Evolutionary conservation across 2,888 invertebrate species (phyloP).

Genomic region (Tetragnatha montana): DNA sequence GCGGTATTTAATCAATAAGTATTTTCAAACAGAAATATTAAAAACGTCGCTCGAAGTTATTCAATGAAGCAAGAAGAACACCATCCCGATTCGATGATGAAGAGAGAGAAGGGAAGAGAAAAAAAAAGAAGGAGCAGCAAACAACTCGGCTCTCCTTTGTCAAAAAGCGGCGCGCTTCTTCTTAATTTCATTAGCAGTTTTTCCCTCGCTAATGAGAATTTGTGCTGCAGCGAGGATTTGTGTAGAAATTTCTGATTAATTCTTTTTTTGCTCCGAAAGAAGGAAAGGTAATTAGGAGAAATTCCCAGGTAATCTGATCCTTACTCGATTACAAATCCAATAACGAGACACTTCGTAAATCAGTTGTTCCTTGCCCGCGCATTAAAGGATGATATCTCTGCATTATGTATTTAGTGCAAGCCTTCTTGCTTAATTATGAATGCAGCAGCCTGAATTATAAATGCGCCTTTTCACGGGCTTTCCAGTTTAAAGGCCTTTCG

Average conservation of each 20-base stretch:
- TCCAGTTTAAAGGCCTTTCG: slow-evolving; percentile 68
- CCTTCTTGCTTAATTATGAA: slow-evolving; percentile 71
- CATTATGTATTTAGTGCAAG: slow-evolving; percentile 71
- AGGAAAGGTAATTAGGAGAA: slow-evolving; percentile 68
- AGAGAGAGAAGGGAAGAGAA: too few species aligned
- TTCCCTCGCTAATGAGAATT: slow-evolving; percentile 67
- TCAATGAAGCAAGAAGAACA: too few species aligned
- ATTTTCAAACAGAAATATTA: too few species aligned
- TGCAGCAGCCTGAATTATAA: slow-evolving; percentile 67
- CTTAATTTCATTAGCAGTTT: slow-evolving; percentile 68
- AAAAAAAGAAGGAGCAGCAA: too few species aligned
- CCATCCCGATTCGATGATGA: too few species aligned
- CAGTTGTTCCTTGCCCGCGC: slow-evolving; percentile 71
- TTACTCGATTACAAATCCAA: slow-evolving; percentile 72
- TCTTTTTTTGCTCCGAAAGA: slow-evolving; percentile 61
- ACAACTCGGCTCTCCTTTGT: too few species aligned
- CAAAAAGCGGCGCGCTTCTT: slow-evolving; percentile 13
- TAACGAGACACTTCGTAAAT: slow-evolving; percentile 71
- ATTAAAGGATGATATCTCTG: slow-evolving; percentile 71
- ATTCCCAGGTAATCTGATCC: slow-evolving; percentile 70
- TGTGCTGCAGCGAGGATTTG: slow-evolving; percentile 47
- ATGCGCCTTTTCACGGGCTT: slow-evolving; percentile 71
- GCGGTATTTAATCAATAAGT: too few species aligned
- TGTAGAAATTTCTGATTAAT: slow-evolving; percentile 63
- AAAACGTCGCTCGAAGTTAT: too few species aligned